Conservation (phyloP, 2,797 vertebrate species). For the Kryptopterus vitreolus region DNA sequence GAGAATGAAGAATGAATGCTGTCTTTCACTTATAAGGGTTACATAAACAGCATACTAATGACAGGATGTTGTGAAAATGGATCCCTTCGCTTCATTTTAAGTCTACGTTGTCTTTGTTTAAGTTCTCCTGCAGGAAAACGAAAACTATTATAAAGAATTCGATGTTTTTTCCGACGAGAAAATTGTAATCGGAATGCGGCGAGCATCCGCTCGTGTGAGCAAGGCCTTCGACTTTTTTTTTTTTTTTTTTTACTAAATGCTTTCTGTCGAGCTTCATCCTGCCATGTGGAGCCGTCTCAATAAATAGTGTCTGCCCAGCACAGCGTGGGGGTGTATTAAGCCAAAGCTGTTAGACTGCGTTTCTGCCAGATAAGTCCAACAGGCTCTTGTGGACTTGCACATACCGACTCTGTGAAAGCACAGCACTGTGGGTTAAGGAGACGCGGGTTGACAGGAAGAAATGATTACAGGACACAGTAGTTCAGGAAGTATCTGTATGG, state of each 20-base stretch:
- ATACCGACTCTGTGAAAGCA: conserved; percentile 24
- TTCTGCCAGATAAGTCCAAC: conserved; percentile 58
- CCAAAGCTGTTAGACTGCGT: conserved; percentile 63
- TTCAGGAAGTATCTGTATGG: not conserved
- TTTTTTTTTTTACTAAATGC: conserved; percentile 42
- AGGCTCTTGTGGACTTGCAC: conserved; percentile 45
- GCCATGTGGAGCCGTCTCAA: conserved; percentile 49
- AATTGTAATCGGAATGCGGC: conserved; percentile 44
- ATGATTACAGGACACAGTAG: not conserved
- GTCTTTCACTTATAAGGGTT: not conserved
- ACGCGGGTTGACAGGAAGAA: not conserved
- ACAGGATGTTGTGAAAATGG: not conserved
- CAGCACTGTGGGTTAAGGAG: conserved; percentile 13
- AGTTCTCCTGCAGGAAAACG: no score
- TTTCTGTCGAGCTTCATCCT: conserved; percentile 55
- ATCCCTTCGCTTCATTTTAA: not conserved
- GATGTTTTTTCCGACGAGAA: not conserved
- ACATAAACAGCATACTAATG: not conserved
- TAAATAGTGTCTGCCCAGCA: conserved; percentile 65
- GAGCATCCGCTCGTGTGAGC: conserved; percentile 64
- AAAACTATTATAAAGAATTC: not conserved
- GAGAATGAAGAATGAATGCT: no score
- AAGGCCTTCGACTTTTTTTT: conserved; percentile 42
- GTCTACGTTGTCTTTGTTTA: not conserved
- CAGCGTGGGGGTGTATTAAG: conserved; percentile 68